These are phyloP conservation scores for Stichopus horrens DNA, from an alignment of 53 echinoderm and acorn worm species.

Conservation along the genomic window DNA sequence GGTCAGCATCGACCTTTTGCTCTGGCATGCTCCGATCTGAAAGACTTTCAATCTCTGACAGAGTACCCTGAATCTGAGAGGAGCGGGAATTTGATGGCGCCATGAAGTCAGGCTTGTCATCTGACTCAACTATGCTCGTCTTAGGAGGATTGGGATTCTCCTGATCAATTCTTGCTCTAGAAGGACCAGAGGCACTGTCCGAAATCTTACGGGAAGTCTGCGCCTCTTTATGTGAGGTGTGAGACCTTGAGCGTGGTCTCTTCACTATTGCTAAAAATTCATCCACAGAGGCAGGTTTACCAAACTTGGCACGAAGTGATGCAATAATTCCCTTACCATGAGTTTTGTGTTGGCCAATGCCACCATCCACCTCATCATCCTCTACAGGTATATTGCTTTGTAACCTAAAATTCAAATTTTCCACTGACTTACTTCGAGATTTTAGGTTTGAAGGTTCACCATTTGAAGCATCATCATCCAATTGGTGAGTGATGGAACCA, in stretches of 20 bases:
- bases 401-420: slow-evolving; percentile 21
- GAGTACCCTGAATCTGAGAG: not conserved
- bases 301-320: slow-evolving; percentile 21
- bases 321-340: slow-evolving; percentile 22
- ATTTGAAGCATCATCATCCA: not conserved
- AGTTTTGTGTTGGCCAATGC: not conserved
- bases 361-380: not conserved
- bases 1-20: not conserved
- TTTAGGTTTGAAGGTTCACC: not conserved
- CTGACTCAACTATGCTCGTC: not conserved
- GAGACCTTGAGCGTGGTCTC: slow-evolving; percentile 28
- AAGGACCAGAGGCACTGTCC: not conserved
- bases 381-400: not conserved
- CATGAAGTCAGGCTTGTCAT: not conserved
- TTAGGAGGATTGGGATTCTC: not conserved
- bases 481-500: not conserved
- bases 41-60: not conserved
- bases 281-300: slow-evolving; percentile 32
- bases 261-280: slow-evolving; percentile 31
- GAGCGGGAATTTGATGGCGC: not conserved
- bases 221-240: slow-evolving; percentile 4
- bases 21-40: not conserved
- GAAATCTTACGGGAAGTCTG: not conserved
- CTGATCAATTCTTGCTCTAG: not conserved
- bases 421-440: slow-evolving; percentile 32